Evolutionary conservation across 2,888 invertebrate species (phyloP).

Genomic region (Tetheella fluctuosa): DNA sequence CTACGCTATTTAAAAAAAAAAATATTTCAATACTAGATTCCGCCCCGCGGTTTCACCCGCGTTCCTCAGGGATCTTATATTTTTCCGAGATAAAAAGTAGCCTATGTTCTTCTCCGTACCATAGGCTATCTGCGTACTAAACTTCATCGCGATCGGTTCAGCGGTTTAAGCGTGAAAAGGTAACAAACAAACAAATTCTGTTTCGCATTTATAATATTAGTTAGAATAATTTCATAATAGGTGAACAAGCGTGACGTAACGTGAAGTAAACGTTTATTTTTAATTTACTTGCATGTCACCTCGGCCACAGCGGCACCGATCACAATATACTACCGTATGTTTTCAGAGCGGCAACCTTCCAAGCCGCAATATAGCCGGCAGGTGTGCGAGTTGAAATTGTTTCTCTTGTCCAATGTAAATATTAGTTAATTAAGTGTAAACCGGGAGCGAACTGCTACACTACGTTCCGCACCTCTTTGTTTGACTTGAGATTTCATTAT

Average conservation of each 20-base stretch:
- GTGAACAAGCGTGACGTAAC: background rate
- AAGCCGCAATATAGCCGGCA: slow-evolving; percentile 63
- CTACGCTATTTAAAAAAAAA: too few relatives aligned
- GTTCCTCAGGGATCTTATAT: too few relatives aligned
- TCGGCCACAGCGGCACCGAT: slow-evolving; percentile 7
- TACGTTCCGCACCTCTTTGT: slow-evolving; percentile 23
- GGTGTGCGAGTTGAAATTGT: slow-evolving; percentile 73
- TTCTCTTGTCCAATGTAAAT: slow-evolving; percentile 76
- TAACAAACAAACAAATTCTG: too few relatives aligned
- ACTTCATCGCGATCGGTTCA: too few relatives aligned
- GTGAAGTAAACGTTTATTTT: background rate
- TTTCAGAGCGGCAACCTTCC: slow-evolving; percentile 52
- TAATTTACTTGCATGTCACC: background rate
- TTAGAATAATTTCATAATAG: too few relatives aligned
- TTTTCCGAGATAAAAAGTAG: too few relatives aligned
- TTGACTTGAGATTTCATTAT: slow-evolving; percentile 42
- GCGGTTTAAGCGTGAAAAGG: too few relatives aligned
- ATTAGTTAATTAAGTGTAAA: slow-evolving; percentile 83
- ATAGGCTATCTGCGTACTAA: too few relatives aligned
- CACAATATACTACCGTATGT: slow-evolving; percentile 38
- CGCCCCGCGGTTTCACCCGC: too few relatives aligned
- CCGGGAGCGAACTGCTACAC: slow-evolving; percentile 45
- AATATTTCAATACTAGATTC: too few relatives aligned
- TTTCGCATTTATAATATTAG: too few relatives aligned
- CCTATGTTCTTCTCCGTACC: too few relatives aligned